phyloP scores from a whole-genome alignment of 2,113 vertebrate genomes.

The Pomatorhinus ruficollis region DNA sequence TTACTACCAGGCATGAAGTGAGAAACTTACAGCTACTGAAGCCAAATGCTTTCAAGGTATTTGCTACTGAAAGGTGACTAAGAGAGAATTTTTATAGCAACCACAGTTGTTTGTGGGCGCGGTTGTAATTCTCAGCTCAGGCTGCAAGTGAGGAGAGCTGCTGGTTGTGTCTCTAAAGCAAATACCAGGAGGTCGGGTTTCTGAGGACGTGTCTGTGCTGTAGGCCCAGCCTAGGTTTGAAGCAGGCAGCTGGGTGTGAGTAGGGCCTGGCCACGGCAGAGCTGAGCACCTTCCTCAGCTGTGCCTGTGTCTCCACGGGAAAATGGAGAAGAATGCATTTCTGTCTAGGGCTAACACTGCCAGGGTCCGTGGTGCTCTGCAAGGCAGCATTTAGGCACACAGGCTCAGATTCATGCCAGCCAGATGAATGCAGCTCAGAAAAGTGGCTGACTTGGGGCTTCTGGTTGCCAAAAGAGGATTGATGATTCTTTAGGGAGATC shows the following conservation, averaged over 20 bases:
- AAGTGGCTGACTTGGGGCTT: neutral
- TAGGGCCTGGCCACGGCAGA: neutral
- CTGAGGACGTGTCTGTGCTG: neutral
- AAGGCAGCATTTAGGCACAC: neutral
- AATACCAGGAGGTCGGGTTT: neutral
- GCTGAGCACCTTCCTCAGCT: neutral
- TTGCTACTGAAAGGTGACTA: constrained; percentile 43
- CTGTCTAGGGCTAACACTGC: neutral
- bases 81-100: constrained; percentile 29
- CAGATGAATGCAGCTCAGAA: neutral
- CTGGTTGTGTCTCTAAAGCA: neutral
- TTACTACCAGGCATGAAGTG: constrained; percentile 55
- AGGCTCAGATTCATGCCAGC: neutral
- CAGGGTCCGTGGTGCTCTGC: neutral
- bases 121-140: constrained; percentile 49
- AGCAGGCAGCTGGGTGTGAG: neutral
- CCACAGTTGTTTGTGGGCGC: constrained; percentile 34
- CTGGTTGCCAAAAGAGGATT: neutral
- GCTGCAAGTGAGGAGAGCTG: constrained; percentile 13
- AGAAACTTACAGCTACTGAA: constrained; percentile 29
- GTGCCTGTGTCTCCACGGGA: rapidly evolving
- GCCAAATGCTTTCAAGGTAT: constrained; percentile 61
- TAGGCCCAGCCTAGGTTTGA: neutral
- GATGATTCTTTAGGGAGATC: neutral
- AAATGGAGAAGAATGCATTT: neutral